These are phyloP conservation scores for Chascanopsetta lugubris DNA, from an alignment of 2,113 vertebrate genomes.

Conservation along the genomic window DNA sequence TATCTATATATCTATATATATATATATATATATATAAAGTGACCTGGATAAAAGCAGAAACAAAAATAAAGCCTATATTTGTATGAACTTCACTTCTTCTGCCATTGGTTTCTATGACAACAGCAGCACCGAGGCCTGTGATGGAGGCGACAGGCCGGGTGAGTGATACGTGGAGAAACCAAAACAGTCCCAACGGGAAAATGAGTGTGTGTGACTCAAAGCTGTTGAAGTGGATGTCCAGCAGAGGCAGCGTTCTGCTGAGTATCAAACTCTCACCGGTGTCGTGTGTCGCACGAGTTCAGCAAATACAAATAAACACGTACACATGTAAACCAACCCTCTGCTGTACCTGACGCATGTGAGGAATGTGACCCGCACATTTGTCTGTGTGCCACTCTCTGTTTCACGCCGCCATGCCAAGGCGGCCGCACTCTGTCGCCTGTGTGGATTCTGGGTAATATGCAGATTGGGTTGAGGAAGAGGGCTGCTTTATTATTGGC, in stretches of 20 bases:
- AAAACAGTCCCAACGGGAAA: neutral
- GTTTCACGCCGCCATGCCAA: conserved; percentile 9
- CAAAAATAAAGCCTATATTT: too few species aligned
- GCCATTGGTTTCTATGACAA: too few species aligned
- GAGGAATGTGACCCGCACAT: conserved; percentile 35
- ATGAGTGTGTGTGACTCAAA: neutral
- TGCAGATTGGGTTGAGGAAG: conserved; percentile 23
- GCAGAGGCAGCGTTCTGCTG: neutral
- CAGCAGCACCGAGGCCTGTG: too few species aligned
- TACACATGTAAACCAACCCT: conserved; percentile 40
- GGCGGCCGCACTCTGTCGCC: conserved; percentile 17
- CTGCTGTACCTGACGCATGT: conserved; percentile 13
- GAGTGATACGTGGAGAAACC: neutral
- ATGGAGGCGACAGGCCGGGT: too few species aligned
- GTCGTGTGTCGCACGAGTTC: conserved; percentile 5
- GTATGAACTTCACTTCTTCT: too few species aligned
- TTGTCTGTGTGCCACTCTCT: conserved; percentile 12
- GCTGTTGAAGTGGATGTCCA: neutral
- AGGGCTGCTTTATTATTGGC: conserved; percentile 34
- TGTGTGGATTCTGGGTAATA: conserved; percentile 53
- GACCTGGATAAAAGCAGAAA: neutral
- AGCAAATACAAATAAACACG: conserved; percentile 49
- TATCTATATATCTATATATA: too few species aligned
- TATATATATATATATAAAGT: neutral
- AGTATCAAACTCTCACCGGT: neutral